Evolutionary conservation across 2,888 invertebrate genomes (phyloP).

Genomic region (Drosophila mulleri): DNA sequence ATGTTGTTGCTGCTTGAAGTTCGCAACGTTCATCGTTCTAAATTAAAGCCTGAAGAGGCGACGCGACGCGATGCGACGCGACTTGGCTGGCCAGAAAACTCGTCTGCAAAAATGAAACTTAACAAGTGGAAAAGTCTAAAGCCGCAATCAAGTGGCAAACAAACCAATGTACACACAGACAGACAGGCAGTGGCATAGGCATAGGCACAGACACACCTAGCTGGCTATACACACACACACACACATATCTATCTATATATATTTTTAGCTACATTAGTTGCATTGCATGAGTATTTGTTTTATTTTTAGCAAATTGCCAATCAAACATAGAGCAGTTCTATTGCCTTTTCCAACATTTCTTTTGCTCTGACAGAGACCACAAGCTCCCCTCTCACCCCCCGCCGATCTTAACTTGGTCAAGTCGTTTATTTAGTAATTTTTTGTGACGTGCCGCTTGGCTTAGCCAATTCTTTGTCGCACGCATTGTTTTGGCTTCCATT

Average conservation of each 20-base stretch:
- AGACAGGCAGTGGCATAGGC: slow-evolving; percentile 2
- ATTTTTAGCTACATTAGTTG: background rate
- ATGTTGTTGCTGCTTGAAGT: slow-evolving; percentile 30
- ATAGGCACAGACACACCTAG: background rate
- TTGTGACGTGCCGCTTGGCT: slow-evolving; percentile 50
- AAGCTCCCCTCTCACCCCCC: background rate
- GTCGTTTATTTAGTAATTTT: slow-evolving; percentile 35
- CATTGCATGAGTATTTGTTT: slow-evolving; percentile 43
- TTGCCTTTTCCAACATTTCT: background rate
- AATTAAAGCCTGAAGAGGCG: slow-evolving; percentile 68
- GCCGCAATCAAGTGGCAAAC: slow-evolving; percentile 74
- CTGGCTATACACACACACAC: slow-evolving; percentile 1
- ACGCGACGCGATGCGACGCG: slow-evolving; percentile 34
- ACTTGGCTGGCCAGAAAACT: slow-evolving; percentile 55
- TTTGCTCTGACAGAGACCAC: slow-evolving; percentile 2
- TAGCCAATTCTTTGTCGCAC: slow-evolving; percentile 11
- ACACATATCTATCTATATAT: slow-evolving; percentile 1
- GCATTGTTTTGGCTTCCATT: slow-evolving; percentile 62
- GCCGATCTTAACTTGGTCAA: slow-evolving; percentile 42
- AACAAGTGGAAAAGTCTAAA: slow-evolving; percentile 74
- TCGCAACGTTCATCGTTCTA: slow-evolving; percentile 57
- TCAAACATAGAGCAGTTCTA: slow-evolving; percentile 45
- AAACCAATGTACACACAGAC: slow-evolving; percentile 44
- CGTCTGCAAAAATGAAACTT: slow-evolving; percentile 70
- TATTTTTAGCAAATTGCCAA: slow-evolving; percentile 67